These are phyloP conservation scores for Trinectes maculatus DNA, from an alignment of 2,113 vertebrate species.

Conservation along the genomic window DNA sequence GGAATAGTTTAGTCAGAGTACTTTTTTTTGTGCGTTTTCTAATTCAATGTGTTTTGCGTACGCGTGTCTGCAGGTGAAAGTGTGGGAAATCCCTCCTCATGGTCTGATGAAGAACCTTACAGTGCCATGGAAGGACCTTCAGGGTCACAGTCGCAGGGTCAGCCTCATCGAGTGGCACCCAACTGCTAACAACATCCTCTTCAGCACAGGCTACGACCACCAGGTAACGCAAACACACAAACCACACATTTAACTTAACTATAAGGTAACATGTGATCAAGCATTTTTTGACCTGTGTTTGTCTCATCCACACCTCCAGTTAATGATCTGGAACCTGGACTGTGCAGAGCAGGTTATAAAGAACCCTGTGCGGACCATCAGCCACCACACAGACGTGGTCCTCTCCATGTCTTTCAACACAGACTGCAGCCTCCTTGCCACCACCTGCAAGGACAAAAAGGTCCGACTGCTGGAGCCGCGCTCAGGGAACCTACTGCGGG, in stretches of 20 bases:
- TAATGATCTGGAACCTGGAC: slow-evolving; percentile 95
- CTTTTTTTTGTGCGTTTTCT: slow-evolving; percentile 16
- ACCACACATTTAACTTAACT: too few relatives aligned
- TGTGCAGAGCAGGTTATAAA: slow-evolving; percentile 80
- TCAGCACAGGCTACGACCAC: slow-evolving; percentile 92
- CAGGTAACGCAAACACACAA: slow-evolving; percentile 81
- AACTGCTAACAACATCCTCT: slow-evolving; percentile 88
- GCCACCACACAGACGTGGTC: slow-evolving; percentile 86
- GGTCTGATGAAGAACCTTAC: slow-evolving; percentile 86
- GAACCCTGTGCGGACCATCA: slow-evolving; percentile 85
- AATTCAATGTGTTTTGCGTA: not conserved
- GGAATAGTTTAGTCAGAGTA: slow-evolving; percentile 42
- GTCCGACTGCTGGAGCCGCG: slow-evolving; percentile 87
- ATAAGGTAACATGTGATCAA: too few relatives aligned
- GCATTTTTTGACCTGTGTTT: too few relatives aligned
- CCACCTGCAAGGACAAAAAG: slow-evolving; percentile 90
- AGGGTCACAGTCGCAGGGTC: slow-evolving; percentile 88
- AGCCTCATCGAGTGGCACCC: slow-evolving; percentile 95
- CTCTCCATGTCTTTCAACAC: slow-evolving; percentile 95
- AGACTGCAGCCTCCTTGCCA: slow-evolving; percentile 89
- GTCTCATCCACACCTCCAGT: slow-evolving; percentile 64
- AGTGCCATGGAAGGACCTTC: slow-evolving; percentile 84
- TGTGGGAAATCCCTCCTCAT: slow-evolving; percentile 91
- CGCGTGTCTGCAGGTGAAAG: slow-evolving; percentile 84
- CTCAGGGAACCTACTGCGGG: slow-evolving; percentile 83